Percentiles rank a stretch among this genome's conserved stretches.
These are phyloP conservation scores for Catocala nupta DNA, from an alignment of 2,888 invertebrate genomes.

Conservation along the genomic window DNA sequence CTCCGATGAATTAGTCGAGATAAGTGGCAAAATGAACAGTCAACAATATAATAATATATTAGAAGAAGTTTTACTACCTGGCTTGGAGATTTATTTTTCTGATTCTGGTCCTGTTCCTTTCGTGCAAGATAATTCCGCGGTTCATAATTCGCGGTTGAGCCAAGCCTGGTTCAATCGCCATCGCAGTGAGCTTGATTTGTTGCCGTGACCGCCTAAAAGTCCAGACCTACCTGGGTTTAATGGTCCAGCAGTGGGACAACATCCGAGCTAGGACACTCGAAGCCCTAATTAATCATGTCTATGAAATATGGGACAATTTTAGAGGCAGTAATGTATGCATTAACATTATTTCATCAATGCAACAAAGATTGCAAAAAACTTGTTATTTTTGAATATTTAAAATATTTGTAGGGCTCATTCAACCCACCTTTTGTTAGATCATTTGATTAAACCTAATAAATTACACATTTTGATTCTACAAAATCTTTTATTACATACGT, in stretches of 20 bases:
- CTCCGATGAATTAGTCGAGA: not conserved
- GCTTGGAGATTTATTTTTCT: not conserved
- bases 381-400: too few species aligned
- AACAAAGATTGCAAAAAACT: not conserved
- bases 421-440: too few species aligned
- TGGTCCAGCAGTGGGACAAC: conserved; percentile 6
- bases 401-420: too few species aligned
- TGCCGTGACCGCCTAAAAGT: conserved; percentile 3
- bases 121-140: conserved; percentile 1
- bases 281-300: not conserved
- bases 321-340: too few species aligned
- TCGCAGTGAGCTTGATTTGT: too few species aligned
- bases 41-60: not conserved
- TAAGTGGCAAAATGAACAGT: not conserved
- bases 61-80: conserved; percentile 1
- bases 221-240: conserved; percentile 5
- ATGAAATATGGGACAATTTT: conserved; percentile 8
- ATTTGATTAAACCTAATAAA: too few species aligned
- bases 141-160: conserved; percentile 3
- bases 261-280: not conserved
- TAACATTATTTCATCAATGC: not conserved
- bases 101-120: not conserved
- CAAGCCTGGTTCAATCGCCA: conserved; percentile 1
- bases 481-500: too few species aligned
- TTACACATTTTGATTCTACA: too few species aligned